Percentiles rank a stretch among this genome's conserved stretches.
phyloP scores from a whole-genome alignment of 2,797 vertebrate genomes.

The Sebastes oblongus region DNA sequence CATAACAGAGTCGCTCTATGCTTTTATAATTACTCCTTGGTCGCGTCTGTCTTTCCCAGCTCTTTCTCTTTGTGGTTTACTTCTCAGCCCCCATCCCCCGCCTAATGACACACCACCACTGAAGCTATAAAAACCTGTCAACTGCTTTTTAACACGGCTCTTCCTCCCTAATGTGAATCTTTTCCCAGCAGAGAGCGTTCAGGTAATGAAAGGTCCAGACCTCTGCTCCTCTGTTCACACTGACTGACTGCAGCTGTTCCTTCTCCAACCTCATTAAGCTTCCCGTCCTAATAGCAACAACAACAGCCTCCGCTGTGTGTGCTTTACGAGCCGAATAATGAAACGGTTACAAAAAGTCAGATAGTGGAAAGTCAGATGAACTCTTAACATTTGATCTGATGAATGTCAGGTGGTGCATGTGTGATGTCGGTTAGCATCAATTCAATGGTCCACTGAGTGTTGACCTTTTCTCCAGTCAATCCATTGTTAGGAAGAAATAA shows the following conservation, averaged over 20 bases:
- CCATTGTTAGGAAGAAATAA: neutral
- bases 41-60: conserved; percentile 28
- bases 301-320: neutral
- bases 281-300: neutral
- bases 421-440: conserved; percentile 1
- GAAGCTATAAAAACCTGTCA: conserved; percentile 51
- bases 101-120: conserved; percentile 55
- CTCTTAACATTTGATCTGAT: neutral
- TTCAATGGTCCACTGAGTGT: neutral
- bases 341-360: neutral
- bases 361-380: neutral
- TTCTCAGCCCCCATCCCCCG: conserved; percentile 24
- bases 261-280: neutral
- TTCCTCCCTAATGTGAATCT: conserved; percentile 18
- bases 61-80: conserved; percentile 48
- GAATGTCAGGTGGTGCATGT: conserved; percentile 11
- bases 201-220: conserved; percentile 58
- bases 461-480: conserved; percentile 27
- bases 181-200: conserved; percentile 41
- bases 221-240: conserved; percentile 1
- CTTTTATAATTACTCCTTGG: conserved; percentile 62
- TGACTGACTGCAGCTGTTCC: conserved; percentile 42
- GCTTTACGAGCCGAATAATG: neutral
- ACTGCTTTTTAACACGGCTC: conserved; percentile 41
- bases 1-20: conserved; percentile 35